A percentile compares a stretch with the other conserved stretches of the same genome.
Conservation (phyloP, 2,888 invertebrate species). For the Ormia ochracea region DNA sequence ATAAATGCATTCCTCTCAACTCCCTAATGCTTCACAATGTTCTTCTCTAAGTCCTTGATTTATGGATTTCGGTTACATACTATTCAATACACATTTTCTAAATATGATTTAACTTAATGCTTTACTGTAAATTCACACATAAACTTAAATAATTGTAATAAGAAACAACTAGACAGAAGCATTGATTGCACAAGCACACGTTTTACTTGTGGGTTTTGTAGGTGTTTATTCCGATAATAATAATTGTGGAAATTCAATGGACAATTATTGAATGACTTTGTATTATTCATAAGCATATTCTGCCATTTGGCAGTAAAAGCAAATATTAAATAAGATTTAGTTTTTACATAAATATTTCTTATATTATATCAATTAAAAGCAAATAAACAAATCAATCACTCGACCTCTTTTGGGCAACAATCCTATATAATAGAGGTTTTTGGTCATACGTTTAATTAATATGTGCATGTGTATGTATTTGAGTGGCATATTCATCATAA, state of each 20-base stretch:
- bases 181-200: not conserved
- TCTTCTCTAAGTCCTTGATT: too few species aligned
- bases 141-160: not conserved
- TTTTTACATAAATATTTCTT: constrained; percentile 2
- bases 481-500: too few species aligned
- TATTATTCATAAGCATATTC: not conserved
- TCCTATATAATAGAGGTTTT: too few species aligned
- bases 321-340: constrained; percentile 5
- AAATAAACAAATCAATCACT: constrained; percentile 4
- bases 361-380: constrained; percentile 2
- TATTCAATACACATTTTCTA: too few species aligned
- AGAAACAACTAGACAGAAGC: not conserved
- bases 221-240: not conserved
- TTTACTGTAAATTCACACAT: too few species aligned
- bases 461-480: too few species aligned
- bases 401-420: too few species aligned
- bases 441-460: too few species aligned
- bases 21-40: too few species aligned
- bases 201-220: not conserved
- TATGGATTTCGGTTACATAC: too few species aligned
- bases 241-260: not conserved
- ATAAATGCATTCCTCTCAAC: too few species aligned
- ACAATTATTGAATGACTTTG: not conserved
- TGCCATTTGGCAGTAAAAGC: not conserved
- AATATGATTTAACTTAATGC: too few species aligned